Conservation (phyloP, 64 coral and sea anemone genomes). For the Actinia tenebrosa region DNA sequence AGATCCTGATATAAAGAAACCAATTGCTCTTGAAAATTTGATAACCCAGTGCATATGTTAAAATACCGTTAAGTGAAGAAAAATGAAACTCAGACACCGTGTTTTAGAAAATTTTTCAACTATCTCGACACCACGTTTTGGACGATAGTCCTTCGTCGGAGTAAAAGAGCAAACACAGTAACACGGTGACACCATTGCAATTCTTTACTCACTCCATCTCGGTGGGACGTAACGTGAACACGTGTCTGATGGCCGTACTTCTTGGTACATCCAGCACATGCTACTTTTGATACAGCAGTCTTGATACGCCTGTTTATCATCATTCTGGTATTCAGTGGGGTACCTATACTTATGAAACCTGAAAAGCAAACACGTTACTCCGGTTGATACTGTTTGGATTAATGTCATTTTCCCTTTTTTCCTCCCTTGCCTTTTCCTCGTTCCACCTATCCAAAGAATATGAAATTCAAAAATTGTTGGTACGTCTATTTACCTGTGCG, state of each 20-base stretch:
- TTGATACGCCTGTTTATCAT: background rate
- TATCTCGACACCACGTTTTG: no score
- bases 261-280: slow-evolving; percentile 14
- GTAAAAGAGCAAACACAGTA: no score
- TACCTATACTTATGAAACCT: background rate
- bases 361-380: background rate
- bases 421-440: background rate
- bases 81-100: no score
- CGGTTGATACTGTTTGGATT: no score
- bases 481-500: background rate
- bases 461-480: background rate
- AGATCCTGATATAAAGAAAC: no score
- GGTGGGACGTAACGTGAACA: slow-evolving; percentile 20
- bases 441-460: background rate
- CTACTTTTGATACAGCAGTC: background rate
- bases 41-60: no score
- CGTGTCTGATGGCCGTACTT: slow-evolving; percentile 17
- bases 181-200: no score
- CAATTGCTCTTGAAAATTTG: no score
- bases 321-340: background rate
- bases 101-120: no score
- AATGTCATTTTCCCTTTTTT: background rate
- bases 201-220: slow-evolving; percentile 25
- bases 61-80: no score
- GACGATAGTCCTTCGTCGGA: no score